Evolutionary conservation across 2,113 vertebrate genomes (phyloP).

Genomic region (Chrysochloris asiatica): DNA sequence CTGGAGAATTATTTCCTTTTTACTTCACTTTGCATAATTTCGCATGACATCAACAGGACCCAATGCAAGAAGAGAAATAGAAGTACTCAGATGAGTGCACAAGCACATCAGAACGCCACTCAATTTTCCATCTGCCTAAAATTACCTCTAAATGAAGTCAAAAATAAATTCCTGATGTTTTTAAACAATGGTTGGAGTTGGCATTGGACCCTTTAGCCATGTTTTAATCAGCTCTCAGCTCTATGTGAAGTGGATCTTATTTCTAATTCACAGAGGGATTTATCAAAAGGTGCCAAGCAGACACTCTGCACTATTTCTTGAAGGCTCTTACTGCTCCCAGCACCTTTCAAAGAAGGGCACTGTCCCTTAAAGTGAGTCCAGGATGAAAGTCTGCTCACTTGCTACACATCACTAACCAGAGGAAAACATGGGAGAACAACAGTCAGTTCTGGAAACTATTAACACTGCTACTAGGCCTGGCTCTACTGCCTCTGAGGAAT

Average conservation of each 20-base stretch:
- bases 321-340: neutral
- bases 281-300: neutral
- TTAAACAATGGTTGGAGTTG: neutral
- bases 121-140: slow-evolving; percentile 28
- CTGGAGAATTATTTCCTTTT: neutral
- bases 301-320: neutral
- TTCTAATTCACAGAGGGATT: slow-evolving; percentile 32
- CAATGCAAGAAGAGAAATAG: neutral
- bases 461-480: neutral
- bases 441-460: neutral
- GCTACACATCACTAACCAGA: neutral
- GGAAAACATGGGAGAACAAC: neutral
- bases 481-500: neutral
- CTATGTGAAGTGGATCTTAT: neutral
- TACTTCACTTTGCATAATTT: slow-evolving; percentile 29
- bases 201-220: neutral
- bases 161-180: neutral
- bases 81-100: neutral
- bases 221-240: slow-evolving; percentile 35
- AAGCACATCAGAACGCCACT: neutral
- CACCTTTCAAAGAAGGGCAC: neutral
- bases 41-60: neutral
- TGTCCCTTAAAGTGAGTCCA: neutral
- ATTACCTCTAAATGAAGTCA: slow-evolving; percentile 22
- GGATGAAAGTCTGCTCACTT: neutral